Base-by-base conservation (phyloP, 1,140 invertebrate species). In the Metopolophium dirhodum region DNA sequence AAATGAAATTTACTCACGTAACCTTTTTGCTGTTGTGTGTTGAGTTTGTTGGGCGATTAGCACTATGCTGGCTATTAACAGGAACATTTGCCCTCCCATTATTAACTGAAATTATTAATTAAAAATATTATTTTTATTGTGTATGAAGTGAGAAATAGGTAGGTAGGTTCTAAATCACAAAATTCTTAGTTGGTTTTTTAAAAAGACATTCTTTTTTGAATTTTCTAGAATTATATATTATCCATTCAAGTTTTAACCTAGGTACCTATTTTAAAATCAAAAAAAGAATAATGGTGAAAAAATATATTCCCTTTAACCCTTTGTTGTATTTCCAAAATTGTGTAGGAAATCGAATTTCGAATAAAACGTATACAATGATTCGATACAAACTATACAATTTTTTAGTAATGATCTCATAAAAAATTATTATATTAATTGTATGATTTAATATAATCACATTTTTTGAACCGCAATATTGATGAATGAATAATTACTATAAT, bases 1-100 rank as follows among this genome's bases (percentile, higher is more conserved):
- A 77, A n/a, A 77, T 18, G n/a, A n/a, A 14, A 77, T 35, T 37
- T 8, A 93, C 89, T 94, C 57, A 88, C 93, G 91, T 83, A 92
- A n/a, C 49, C 54, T 92, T 92, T 92, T 92, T 92, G 91, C 91
- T 26, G 47, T 45, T 47, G 91, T 26, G 47, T 54, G 23, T 85
- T 54, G 91, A 37, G 77, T 85, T 92, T 92, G 91, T 23, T 41
- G 91, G 49, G 6, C 47, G 23, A 92, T 92, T 92, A 92, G 30
- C 20, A 11, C 49, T 23, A 83, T 51, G 68, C 47, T 91, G 91
- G 30, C 45, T 85, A 85, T 85, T 45, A 85, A 37, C 47, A 92
- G 77, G 77, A 82, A 92, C n/a, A 51, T 54, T 92, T 37, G 61
- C 0, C 77, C 47, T 83, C 37, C 68, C 91, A 92, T 92, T 85